Evolutionary conservation across 2,888 invertebrate genomes (phyloP).

Genomic region (Troglohyphantes excavatus): DNA sequence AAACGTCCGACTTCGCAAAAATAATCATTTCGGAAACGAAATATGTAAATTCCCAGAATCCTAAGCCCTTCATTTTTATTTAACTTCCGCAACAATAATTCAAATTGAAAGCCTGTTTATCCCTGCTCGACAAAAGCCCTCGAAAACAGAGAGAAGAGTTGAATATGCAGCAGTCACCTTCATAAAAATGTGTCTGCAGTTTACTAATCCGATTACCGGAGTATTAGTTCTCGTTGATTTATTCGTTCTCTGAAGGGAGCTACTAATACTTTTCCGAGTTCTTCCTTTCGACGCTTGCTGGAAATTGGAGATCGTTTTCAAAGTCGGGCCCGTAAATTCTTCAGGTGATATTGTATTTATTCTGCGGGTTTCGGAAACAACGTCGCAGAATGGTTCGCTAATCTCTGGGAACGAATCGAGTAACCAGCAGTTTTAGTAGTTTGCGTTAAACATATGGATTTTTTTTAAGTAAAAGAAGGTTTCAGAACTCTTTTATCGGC

Average conservation of each 20-base stretch:
- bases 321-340: not conserved
- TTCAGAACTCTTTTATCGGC: no score
- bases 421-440: no score
- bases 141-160: not conserved
- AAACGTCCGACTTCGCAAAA: not conserved
- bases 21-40: not conserved
- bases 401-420: no score
- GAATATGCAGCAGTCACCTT: not conserved
- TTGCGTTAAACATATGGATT: no score
- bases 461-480: no score
- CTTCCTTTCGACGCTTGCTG: constrained; percentile 18
- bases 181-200: constrained; percentile 31
- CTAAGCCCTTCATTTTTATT: constrained; percentile 9
- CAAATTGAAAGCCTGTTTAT: constrained; percentile 9
- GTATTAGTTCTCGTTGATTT: constrained; percentile 51
- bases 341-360: not conserved
- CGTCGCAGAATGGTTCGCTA: no score
- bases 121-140: constrained; percentile 1
- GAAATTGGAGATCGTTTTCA: constrained; percentile 1
- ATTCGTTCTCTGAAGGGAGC: not conserved
- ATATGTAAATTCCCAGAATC: not conserved
- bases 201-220: constrained; percentile 55
- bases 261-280: constrained; percentile 19
- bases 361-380: not conserved
- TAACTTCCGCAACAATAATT: constrained; percentile 1